Evolutionary conservation across 1,140 invertebrate genomes (phyloP).

Genomic region (Chrysomallon squamiferum): DNA sequence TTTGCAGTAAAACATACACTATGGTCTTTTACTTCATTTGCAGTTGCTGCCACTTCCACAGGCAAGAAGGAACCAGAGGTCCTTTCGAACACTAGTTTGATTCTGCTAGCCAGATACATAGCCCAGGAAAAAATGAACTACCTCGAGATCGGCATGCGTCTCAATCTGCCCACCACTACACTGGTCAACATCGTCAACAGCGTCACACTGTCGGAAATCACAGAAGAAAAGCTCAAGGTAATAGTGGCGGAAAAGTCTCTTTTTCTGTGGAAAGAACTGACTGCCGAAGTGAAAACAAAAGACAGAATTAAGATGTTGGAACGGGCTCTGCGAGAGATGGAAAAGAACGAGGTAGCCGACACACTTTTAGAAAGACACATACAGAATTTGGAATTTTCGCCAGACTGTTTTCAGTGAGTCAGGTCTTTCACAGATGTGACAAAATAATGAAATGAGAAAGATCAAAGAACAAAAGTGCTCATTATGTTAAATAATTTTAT

Average conservation of each 20-base stretch:
- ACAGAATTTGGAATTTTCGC: conserved; percentile 21
- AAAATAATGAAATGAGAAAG: too few relatives aligned
- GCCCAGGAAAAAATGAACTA: conserved; percentile 16
- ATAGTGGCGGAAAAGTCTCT: conserved; percentile 22
- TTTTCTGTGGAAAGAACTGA: conserved; percentile 22
- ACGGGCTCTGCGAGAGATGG: conserved; percentile 24
- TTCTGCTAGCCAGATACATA: conserved; percentile 14
- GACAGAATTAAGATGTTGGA: conserved; percentile 20
- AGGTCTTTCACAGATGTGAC: neutral
- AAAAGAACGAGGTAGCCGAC: conserved; percentile 29
- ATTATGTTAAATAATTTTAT: too few relatives aligned
- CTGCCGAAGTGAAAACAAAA: conserved; percentile 18
- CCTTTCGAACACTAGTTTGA: conserved; percentile 14
- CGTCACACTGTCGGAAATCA: conserved; percentile 3
- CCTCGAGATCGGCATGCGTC: conserved; percentile 21
- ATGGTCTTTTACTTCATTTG: too few relatives aligned
- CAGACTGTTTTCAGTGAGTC: conserved; percentile 18
- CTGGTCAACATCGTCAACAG: conserved; percentile 27
- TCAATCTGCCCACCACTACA: conserved; percentile 25
- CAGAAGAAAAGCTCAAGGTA: neutral
- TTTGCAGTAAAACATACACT: too few relatives aligned
- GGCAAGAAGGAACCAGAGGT: conserved; percentile 21
- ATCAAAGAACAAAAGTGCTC: too few relatives aligned
- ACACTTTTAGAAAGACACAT: conserved; percentile 14
- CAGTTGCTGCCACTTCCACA: neutral